These are phyloP conservation scores for Drosophila kurseongensis DNA, from an alignment of 1,140 invertebrate genomes.

Conservation along the genomic window DNA sequence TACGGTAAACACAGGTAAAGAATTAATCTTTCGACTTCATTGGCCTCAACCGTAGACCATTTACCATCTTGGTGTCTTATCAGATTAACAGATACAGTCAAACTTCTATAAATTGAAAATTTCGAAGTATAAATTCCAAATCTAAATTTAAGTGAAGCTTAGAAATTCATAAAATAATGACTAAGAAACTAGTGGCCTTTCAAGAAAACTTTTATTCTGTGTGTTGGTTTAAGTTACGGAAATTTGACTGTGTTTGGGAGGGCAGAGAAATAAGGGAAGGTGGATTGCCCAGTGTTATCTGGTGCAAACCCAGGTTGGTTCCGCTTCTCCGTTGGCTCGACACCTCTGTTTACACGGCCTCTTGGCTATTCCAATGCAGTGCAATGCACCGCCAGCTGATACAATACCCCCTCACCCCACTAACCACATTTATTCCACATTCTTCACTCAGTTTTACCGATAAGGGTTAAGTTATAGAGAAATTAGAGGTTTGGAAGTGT, in stretches of 20 bases:
- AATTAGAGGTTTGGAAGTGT: neutral
- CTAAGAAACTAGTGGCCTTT: no score
- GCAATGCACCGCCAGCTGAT: constrained; percentile 11
- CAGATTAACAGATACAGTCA: neutral
- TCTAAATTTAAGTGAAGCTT: no score
- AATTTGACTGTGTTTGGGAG: no score
- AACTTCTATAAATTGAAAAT: neutral
- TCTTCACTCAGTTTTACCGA: neutral
- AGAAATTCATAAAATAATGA: no score
- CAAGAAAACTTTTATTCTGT: no score
- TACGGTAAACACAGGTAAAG: neutral
- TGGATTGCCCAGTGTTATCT: constrained; percentile 3
- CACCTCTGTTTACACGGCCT: constrained; percentile 29
- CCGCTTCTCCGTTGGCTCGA: constrained; percentile 5
- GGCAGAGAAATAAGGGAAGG: no score
- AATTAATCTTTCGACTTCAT: neutral
- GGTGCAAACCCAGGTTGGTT: constrained; percentile 9
- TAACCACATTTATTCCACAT: neutral
- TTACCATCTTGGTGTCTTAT: neutral
- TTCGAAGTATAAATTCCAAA: no score
- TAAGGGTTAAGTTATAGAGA: neutral
- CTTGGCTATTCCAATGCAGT: constrained; percentile 26
- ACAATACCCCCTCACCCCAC: constrained; percentile 1
- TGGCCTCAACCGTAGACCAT: neutral
- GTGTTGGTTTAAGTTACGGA: no score